Evolutionary conservation across 1,140 invertebrate genomes (phyloP).

Genomic region (Oscheius sp.): DNA sequence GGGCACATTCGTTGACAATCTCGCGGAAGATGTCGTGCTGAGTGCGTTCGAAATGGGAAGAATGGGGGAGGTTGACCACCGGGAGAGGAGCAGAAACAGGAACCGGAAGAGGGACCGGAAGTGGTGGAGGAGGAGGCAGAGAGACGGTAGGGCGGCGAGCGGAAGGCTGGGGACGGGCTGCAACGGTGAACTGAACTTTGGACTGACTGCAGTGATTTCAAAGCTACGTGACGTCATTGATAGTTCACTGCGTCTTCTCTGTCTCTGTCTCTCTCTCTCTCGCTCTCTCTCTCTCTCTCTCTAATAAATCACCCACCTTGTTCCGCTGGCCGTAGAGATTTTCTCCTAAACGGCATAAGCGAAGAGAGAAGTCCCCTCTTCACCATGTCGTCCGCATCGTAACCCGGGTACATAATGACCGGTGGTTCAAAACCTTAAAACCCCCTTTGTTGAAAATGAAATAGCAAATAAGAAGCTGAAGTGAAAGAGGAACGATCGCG

Average conservation of each 20-base stretch:
- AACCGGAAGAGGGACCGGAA: neutral
- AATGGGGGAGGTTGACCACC: neutral
- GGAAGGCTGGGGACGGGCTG: no score
- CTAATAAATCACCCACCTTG: neutral
- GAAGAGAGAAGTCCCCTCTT: neutral
- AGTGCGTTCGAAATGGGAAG: neutral
- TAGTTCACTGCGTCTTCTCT: no score
- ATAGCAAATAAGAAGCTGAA: no score
- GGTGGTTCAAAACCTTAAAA: no score
- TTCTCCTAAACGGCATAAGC: constrained; percentile 1
- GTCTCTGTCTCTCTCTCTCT: neutral
- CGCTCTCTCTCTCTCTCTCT: neutral
- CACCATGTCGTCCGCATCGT: constrained; percentile 3
- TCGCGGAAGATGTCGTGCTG: constrained; percentile 26
- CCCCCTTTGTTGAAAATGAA: no score
- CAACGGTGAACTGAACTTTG: no score
- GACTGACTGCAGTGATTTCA: no score
- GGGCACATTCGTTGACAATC: constrained; percentile 26
- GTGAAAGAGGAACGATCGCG: no score
- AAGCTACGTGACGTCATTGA: no score
- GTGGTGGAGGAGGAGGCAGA: no score
- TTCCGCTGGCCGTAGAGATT: neutral
- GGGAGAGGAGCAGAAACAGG: neutral
- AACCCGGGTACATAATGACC: neutral
- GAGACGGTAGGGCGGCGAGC: no score